Conservation (phyloP, 2,888 invertebrate species). For the Notocelia uddmanniana region DNA sequence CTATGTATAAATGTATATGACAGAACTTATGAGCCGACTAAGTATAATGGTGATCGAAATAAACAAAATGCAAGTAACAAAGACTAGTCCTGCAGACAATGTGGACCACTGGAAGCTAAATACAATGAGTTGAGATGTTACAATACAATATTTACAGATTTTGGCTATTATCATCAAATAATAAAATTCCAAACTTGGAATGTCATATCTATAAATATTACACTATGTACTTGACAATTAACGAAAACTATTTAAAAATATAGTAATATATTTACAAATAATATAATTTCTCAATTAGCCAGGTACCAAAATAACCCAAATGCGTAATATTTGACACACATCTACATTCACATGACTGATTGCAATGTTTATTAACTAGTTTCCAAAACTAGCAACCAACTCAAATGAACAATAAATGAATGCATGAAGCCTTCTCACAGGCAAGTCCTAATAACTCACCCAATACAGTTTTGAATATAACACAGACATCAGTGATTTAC, state of each 20-base stretch:
- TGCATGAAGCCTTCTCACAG: slow-evolving; percentile 7
- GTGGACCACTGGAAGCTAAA: slow-evolving; percentile 50
- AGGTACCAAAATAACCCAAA: slow-evolving; percentile 30
- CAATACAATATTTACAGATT: slow-evolving; percentile 60
- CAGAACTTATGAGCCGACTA: no score
- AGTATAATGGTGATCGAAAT: slow-evolving; percentile 9
- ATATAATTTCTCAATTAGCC: slow-evolving; percentile 42
- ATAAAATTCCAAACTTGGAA: slow-evolving; percentile 61
- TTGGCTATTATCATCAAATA: slow-evolving; percentile 72
- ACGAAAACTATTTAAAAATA: slow-evolving; percentile 57
- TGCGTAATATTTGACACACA: slow-evolving; percentile 14
- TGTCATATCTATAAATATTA: slow-evolving; percentile 59
- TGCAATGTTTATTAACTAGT: not conserved
- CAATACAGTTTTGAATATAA: slow-evolving; percentile 17
- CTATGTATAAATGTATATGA: no score
- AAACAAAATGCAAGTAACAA: slow-evolving; percentile 13
- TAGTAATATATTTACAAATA: slow-evolving; percentile 60
- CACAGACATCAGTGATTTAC: slow-evolving; percentile 41
- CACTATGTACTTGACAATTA: slow-evolving; percentile 19
- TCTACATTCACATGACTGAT: slow-evolving; percentile 10
- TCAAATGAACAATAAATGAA: slow-evolving; percentile 3
- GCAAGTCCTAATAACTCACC: not conserved
- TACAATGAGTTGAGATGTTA: slow-evolving; percentile 48
- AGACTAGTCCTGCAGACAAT: slow-evolving; percentile 33
- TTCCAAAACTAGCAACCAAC: slow-evolving; percentile 3